Evolutionary conservation across 1,140 invertebrate species (phyloP).

Genomic region (Planococcus citri): DNA sequence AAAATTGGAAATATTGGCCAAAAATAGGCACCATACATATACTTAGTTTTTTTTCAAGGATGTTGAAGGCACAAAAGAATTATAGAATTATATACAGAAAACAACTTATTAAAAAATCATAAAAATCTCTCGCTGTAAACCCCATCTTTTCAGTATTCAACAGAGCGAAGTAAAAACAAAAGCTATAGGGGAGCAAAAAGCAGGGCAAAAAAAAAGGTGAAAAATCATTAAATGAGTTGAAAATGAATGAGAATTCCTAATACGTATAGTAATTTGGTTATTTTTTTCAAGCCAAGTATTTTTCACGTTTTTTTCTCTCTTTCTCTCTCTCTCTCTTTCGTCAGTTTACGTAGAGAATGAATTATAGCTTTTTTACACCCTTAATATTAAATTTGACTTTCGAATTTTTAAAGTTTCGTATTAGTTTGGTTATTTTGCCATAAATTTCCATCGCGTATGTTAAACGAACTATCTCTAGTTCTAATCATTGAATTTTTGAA

Average conservation of each 20-base stretch:
- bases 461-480: not conserved
- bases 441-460: not conserved
- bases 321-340: too few species aligned
- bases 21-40: too few species aligned
- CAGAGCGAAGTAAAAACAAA: too few species aligned
- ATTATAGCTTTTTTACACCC: slow-evolving; percentile 5
- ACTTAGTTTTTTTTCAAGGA: too few species aligned
- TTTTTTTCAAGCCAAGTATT: not conserved
- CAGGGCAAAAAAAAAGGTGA: not conserved
- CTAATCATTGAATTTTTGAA: not conserved
- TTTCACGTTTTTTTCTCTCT: too few species aligned
- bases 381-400: not conserved
- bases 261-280: not conserved
- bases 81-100: too few species aligned
- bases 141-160: too few species aligned
- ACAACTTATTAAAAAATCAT: too few species aligned
- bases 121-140: too few species aligned
- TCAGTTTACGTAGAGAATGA: not conserved
- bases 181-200: too few species aligned
- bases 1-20: too few species aligned
- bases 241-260: not conserved
- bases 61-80: too few species aligned
- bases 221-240: not conserved
- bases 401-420: not conserved
- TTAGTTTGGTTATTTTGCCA: not conserved